Evolutionary conservation across 1,140 invertebrate genomes (phyloP).

Genomic region (Brachionus angularis): DNA sequence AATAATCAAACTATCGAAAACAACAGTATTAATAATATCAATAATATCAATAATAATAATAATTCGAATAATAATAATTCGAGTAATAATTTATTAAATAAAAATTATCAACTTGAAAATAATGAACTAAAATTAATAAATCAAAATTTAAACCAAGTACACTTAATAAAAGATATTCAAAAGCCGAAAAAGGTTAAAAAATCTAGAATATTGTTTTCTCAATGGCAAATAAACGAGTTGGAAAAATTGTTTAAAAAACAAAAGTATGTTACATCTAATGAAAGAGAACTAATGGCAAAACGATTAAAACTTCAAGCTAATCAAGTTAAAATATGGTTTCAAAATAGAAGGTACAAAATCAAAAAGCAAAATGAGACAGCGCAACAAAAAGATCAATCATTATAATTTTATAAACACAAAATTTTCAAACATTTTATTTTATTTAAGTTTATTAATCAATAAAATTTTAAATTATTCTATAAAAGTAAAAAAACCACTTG

Average conservation of each 20-base stretch:
- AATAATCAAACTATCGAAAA: neutral
- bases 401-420: no score
- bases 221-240: constrained; percentile 46
- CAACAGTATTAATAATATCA: neutral
- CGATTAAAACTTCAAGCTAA: constrained; percentile 16
- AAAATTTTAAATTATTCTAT: no score
- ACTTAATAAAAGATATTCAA: no score
- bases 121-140: no score
- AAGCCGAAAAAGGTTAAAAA: constrained; percentile 18
- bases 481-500: no score
- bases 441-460: no score
- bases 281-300: constrained; percentile 34
- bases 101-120: no score
- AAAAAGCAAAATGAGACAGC: constrained; percentile 83
- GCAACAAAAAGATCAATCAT: no score
- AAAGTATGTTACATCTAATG: constrained; percentile 39
- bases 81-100: neutral
- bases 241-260: constrained; percentile 41
- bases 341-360: constrained; percentile 85
- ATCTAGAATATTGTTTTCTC: constrained; percentile 45
- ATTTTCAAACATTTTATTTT: no score
- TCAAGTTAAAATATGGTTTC: constrained; percentile 50
- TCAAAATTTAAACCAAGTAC: no score
- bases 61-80: neutral
- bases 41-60: neutral